Percentiles rank a stretch among this genome's conserved stretches.
Evolutionary conservation across 2,113 vertebrate species (phyloP).

Genomic region (Scophthalmus maximus): DNA sequence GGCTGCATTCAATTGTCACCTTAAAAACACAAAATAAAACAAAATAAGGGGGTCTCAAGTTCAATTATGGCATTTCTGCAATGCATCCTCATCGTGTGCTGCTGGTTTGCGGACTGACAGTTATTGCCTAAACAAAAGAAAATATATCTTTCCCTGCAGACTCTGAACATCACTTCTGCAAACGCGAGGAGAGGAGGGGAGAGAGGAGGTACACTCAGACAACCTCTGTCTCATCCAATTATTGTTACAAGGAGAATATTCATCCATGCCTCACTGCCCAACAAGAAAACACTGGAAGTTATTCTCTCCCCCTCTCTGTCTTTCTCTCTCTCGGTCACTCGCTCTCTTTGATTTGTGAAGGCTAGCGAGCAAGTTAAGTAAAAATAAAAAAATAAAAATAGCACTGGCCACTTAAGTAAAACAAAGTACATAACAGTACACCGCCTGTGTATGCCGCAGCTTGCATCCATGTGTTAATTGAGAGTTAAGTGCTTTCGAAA

Average conservation of each 20-base stretch:
- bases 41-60: neutral
- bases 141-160: slow-evolving; percentile 16
- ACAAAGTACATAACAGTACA: slow-evolving; percentile 54
- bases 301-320: slow-evolving; percentile 7
- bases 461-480: slow-evolving; percentile 32
- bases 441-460: slow-evolving; percentile 7
- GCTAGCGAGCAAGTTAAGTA: slow-evolving; percentile 44
- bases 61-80: slow-evolving; percentile 13
- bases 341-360: slow-evolving; percentile 11
- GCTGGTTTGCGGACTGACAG: slow-evolving; percentile 29
- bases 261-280: slow-evolving; percentile 69
- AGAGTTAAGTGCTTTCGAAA: slow-evolving; percentile 37
- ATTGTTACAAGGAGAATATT: slow-evolving; percentile 74
- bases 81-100: slow-evolving; percentile 18
- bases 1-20: slow-evolving; percentile 8
- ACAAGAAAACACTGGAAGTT: slow-evolving; percentile 65
- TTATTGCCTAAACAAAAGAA: slow-evolving; percentile 36
- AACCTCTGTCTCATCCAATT: slow-evolving; percentile 75
- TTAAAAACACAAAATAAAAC: slow-evolving; percentile 1
- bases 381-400: slow-evolving; percentile 26
- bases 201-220: slow-evolving; percentile 46
- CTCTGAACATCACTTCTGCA: slow-evolving; percentile 25
- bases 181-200: slow-evolving; percentile 7
- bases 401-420: slow-evolving; percentile 36
- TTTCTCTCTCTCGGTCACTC: neutral